Conservation (phyloP, 2,888 invertebrate genomes). For the Cerceris ruficornis region DNA sequence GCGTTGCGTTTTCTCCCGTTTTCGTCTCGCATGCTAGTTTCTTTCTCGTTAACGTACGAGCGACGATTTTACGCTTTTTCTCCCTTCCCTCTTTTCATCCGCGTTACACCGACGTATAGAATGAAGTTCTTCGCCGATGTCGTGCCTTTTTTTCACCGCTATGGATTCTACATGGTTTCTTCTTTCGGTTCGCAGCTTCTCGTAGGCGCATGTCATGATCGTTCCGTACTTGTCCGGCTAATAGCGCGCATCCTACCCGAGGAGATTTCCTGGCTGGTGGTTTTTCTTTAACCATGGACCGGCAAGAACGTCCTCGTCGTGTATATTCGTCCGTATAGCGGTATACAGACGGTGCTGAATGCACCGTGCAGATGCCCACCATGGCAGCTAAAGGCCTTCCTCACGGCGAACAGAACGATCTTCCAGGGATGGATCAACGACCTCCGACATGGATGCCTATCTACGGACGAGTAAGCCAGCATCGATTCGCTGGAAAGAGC, state of each 20-base stretch:
- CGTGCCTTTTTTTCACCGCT: conserved; percentile 7
- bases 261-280: conserved; percentile 56
- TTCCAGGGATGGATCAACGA: conserved; percentile 76
- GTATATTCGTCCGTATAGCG: conserved; percentile 65
- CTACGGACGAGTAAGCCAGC: conserved; percentile 63
- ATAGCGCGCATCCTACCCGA: conserved; percentile 44
- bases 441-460: conserved; percentile 73
- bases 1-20: no score
- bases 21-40: no score
- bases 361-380: conserved; percentile 63
- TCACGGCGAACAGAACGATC: conserved; percentile 68
- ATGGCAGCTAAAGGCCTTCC: conserved; percentile 65
- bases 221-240: neutral
- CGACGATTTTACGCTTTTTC: neutral
- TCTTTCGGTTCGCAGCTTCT: neutral
- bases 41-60: no score
- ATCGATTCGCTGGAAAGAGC: conserved; percentile 51
- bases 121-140: neutral
- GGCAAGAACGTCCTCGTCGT: conserved; percentile 55
- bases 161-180: neutral
- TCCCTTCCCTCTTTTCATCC: no score
- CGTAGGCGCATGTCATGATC: neutral
- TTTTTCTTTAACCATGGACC: conserved; percentile 42
- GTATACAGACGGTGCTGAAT: conserved; percentile 67
- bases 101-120: neutral